Percentiles rank a stretch among this genome's conserved stretches.
Conservation (phyloP, 2,888 invertebrate genomes). For the Prosapia bicincta region DNA sequence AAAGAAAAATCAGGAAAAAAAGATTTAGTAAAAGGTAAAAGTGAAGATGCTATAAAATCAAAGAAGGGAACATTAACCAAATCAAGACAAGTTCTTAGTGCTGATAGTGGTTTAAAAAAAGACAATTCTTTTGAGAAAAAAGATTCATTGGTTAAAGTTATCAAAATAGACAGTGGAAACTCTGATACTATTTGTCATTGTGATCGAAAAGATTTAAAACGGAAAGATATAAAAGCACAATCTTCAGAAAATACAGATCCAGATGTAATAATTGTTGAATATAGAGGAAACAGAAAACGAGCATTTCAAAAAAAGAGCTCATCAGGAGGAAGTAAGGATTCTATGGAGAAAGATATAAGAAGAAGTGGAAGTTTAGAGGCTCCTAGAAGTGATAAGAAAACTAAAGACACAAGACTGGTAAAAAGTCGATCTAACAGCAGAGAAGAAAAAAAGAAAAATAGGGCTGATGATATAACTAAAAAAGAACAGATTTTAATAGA, state of each 20-base stretch:
- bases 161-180: constrained; percentile 38
- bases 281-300: constrained; percentile 38
- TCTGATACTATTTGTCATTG: constrained; percentile 37
- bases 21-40: constrained; percentile 34
- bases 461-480: constrained; percentile 46
- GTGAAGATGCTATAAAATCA: constrained; percentile 35
- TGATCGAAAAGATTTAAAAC: constrained; percentile 32
- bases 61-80: constrained; percentile 35
- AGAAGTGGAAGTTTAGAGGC: constrained; percentile 31
- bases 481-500: not conserved
- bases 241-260: constrained; percentile 37
- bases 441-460: constrained; percentile 56
- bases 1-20: constrained; percentile 29
- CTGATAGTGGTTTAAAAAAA: constrained; percentile 37
- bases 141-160: constrained; percentile 39
- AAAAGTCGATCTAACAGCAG: constrained; percentile 44
- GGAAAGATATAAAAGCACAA: constrained; percentile 31
- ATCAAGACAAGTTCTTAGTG: constrained; percentile 36
- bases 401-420: constrained; percentile 31
- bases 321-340: constrained; percentile 36
- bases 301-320: constrained; percentile 38
- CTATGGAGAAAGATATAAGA: constrained; percentile 31
- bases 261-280: constrained; percentile 41
- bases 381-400: constrained; percentile 26
- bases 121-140: constrained; percentile 35